phyloP scores from a whole-genome alignment of 2,888 invertebrate genomes.

The Sinelater perroti region DNA sequence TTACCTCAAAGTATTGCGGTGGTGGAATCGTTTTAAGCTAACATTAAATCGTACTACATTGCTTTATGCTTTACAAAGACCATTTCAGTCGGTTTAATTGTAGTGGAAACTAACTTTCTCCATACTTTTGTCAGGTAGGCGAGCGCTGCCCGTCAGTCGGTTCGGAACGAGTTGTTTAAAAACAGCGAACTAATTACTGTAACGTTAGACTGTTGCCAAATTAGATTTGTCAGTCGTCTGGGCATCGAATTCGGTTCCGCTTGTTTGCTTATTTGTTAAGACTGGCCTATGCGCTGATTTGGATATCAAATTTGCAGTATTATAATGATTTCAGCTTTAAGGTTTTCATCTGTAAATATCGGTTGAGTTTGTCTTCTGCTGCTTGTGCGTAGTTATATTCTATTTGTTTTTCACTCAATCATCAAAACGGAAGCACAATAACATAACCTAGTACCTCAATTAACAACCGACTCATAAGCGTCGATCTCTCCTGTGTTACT shows the following conservation, averaged over 20 bases:
- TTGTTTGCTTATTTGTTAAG: constrained; percentile 35
- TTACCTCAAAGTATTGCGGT: too few relatives aligned
- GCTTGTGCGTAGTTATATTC: too few relatives aligned
- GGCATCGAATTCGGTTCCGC: constrained; percentile 31
- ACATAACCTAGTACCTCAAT: constrained; percentile 43
- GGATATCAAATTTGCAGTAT: constrained; percentile 36
- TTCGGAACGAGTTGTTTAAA: too few relatives aligned
- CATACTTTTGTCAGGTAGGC: too few relatives aligned
- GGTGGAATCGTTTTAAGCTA: too few relatives aligned
- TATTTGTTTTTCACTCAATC: too few relatives aligned
- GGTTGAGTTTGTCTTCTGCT: neutral
- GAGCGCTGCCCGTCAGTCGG: too few relatives aligned
- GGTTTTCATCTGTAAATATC: constrained; percentile 24
- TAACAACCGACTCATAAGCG: constrained; percentile 44
- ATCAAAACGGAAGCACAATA: constrained; percentile 43
- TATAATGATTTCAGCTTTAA: constrained; percentile 29
- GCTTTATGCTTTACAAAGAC: too few relatives aligned
- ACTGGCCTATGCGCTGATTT: constrained; percentile 40
- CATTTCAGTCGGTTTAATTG: too few relatives aligned
- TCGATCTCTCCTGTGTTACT: constrained; percentile 43
- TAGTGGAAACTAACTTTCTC: too few relatives aligned
- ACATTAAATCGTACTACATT: too few relatives aligned
- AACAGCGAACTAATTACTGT: constrained; percentile 55
- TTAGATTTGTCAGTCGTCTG: constrained; percentile 35
- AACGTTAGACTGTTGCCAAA: constrained; percentile 37